Percentiles rank a stretch among this genome's conserved stretches.
These are phyloP conservation scores for Microcebus tavaratra DNA, from an alignment of 2,113 vertebrate species.

Conservation along the genomic window DNA sequence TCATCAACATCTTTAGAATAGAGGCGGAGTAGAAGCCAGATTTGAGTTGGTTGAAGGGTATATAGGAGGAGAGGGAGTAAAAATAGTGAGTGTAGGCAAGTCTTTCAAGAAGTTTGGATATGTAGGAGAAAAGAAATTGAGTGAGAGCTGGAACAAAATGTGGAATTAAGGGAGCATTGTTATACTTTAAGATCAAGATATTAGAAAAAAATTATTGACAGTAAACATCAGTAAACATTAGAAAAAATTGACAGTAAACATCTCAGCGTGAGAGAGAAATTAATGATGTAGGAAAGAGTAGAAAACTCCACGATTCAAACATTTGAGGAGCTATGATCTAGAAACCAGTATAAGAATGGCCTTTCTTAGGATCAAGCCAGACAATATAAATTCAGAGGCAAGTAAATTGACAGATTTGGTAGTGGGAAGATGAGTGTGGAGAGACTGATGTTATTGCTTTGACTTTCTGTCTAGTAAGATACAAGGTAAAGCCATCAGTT, in stretches of 20 bases:
- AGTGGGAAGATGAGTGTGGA: neutral
- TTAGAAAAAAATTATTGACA: neutral
- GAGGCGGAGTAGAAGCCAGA: neutral
- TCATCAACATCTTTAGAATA: neutral
- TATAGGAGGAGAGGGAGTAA: neutral
- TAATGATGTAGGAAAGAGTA: neutral
- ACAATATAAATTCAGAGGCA: neutral
- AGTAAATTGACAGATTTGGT: neutral
- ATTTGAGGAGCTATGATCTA: neutral
- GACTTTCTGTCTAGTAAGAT: neutral
- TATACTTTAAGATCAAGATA: neutral
- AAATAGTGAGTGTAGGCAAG: neutral
- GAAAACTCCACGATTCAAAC: neutral
- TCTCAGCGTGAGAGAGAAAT: neutral
- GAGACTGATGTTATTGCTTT: neutral
- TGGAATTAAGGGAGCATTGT: neutral
- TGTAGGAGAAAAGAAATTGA: neutral
- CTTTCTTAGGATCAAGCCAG: neutral
- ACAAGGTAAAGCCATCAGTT: neutral
- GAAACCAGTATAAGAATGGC: neutral
- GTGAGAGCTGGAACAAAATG: neutral
- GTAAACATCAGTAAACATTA: neutral
- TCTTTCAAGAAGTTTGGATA: slow-evolving; percentile 28
- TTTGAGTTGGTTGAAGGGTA: neutral
- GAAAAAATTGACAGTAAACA: neutral